A percentile compares a stretch with the other conserved stretches of the same genome.
Conservation (phyloP, 2,113 vertebrate genomes). For the Otus sunia region DNA sequence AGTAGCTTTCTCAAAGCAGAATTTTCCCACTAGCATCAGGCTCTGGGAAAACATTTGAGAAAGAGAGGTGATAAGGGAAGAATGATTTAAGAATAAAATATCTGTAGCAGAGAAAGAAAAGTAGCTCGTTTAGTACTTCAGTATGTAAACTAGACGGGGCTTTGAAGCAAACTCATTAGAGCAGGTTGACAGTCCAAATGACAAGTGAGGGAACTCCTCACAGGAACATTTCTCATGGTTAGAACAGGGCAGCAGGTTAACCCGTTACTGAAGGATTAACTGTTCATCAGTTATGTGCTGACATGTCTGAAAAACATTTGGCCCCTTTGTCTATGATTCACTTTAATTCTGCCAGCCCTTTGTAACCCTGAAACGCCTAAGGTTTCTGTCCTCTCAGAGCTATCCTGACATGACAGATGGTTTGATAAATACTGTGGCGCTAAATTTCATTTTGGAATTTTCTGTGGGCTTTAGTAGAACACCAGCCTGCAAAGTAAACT, state of each 20-base stretch:
- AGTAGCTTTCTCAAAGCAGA: background rate
- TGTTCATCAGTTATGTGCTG: slow-evolving; percentile 41
- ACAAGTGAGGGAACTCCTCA: slow-evolving; percentile 55
- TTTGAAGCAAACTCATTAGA: slow-evolving; percentile 36
- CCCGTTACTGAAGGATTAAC: slow-evolving; percentile 62
- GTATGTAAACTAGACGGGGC: background rate
- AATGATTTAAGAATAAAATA: slow-evolving; percentile 43
- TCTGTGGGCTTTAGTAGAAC: background rate
- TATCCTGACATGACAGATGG: background rate
- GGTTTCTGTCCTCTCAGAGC: background rate
- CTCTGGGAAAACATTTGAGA: background rate
- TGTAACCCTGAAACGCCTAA: background rate
- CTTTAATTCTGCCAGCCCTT: slow-evolving; percentile 24
- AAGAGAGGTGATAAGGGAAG: slow-evolving; percentile 32
- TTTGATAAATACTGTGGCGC: background rate
- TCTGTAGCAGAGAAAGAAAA: background rate
- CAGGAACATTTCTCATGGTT: slow-evolving; percentile 58
- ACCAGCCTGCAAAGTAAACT: background rate
- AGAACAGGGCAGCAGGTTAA: slow-evolving; percentile 53
- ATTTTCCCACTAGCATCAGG: background rate
- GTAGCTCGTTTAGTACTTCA: background rate
- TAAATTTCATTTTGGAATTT: background rate
- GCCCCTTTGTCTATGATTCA: slow-evolving; percentile 18
- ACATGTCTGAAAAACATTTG: slow-evolving; percentile 49
- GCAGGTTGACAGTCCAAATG: slow-evolving; percentile 35